Percentiles rank a stretch among this genome's conserved stretches.
Evolutionary conservation across 2,113 vertebrate species (phyloP).

Genomic region (Heterotilapia buettikoferi): DNA sequence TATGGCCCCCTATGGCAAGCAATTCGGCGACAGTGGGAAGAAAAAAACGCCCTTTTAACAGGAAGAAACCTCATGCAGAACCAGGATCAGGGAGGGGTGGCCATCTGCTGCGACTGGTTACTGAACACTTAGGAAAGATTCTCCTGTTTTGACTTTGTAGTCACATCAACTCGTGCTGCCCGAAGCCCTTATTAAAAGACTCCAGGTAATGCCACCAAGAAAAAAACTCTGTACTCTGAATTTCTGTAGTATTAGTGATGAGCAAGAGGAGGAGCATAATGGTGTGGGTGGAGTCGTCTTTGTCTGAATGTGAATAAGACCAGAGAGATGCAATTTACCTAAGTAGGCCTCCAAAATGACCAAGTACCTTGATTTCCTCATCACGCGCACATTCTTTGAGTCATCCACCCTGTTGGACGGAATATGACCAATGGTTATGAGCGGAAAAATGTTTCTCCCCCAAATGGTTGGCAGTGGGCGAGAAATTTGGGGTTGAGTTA

Average conservation of each 20-base stretch:
- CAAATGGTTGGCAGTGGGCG: not conserved
- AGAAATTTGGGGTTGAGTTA: not conserved
- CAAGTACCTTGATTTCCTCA: not conserved
- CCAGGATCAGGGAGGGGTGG: not conserved
- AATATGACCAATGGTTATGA: not conserved
- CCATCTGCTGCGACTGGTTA: not conserved
- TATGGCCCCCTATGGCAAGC: not conserved
- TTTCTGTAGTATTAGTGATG: not conserved
- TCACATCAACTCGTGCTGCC: not conserved
- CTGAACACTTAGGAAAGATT: not conserved
- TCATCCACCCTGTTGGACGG: not conserved
- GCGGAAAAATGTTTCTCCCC: not conserved
- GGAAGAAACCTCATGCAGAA: not conserved
- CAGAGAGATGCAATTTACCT: not conserved
- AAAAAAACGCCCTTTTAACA: not conserved
- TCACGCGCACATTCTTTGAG: not conserved
- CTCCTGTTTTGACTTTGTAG: not conserved
- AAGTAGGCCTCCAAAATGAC: not conserved
- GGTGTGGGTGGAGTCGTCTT: not conserved
- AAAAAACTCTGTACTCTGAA: not conserved
- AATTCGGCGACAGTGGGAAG: not conserved
- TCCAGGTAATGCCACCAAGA: not conserved
- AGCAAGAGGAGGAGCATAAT: not conserved
- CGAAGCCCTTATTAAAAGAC: not conserved
- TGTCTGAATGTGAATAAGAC: not conserved